Evolutionary conservation across 2,888 invertebrate genomes (phyloP).

Genomic region (Halictus ligatus): DNA sequence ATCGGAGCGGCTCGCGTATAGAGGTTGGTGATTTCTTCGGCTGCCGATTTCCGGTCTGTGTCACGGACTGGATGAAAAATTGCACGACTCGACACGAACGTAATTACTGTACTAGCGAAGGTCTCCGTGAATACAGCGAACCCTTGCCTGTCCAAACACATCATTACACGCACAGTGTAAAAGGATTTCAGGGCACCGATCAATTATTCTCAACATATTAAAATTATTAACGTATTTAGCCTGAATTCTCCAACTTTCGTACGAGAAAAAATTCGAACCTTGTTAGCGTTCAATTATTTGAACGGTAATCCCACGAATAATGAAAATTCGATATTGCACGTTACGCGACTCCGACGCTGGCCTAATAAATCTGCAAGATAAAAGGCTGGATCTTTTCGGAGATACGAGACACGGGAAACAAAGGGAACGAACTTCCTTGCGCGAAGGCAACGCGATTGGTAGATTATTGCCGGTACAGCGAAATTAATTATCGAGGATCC

Average conservation of each 20-base stretch:
- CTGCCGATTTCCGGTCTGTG: conserved; percentile 49
- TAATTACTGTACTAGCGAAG: conserved; percentile 69
- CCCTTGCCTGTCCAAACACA: not conserved
- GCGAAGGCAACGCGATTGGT: not conserved
- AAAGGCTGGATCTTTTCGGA: not conserved
- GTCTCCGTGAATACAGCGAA: not conserved
- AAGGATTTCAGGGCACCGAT: too few relatives aligned
- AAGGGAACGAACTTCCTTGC: not conserved
- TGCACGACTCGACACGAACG: conserved; percentile 60
- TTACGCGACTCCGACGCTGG: not conserved
- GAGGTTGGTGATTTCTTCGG: conserved; percentile 47
- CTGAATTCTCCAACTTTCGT: too few relatives aligned
- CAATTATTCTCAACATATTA: too few relatives aligned
- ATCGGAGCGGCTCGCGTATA: conserved; percentile 22
- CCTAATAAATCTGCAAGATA: not conserved
- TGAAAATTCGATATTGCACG: not conserved
- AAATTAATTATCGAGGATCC: conserved; percentile 18
- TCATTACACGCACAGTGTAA: not conserved
- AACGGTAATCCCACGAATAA: not conserved
- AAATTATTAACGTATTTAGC: too few relatives aligned
- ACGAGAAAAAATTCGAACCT: too few relatives aligned
- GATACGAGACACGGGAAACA: not conserved
- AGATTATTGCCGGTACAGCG: conserved; percentile 10
- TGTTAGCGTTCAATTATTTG: not conserved
- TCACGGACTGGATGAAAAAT: conserved; percentile 44